These are phyloP conservation scores for Macrobrachium rosenbergii DNA, from an alignment of 1,140 invertebrate species.

Conservation along the genomic window DNA sequence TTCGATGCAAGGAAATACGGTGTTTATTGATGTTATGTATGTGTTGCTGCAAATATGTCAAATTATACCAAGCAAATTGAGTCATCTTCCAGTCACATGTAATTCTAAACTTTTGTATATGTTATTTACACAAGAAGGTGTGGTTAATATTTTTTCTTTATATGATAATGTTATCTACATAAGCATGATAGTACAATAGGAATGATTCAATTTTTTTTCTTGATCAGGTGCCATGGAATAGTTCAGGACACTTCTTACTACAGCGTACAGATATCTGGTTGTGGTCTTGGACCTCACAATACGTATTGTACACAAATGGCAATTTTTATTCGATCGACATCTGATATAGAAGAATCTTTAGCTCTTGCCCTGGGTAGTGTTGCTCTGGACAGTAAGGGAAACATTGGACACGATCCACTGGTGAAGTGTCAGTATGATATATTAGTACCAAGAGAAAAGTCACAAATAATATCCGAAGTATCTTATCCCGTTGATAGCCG, in stretches of 20 bases:
- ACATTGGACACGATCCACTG: neutral
- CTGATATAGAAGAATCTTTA: neutral
- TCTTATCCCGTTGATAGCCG: constrained; percentile 23
- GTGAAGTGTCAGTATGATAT: neutral
- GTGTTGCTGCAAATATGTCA: too few relatives aligned
- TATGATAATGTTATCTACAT: neutral
- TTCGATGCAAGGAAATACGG: too few relatives aligned
- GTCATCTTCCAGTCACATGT: too few relatives aligned
- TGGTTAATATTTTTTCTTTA: too few relatives aligned
- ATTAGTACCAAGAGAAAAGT: neutral
- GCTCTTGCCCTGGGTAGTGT: neutral
- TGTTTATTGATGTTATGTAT: too few relatives aligned
- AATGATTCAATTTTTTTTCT: neutral
- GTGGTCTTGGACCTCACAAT: constrained; percentile 35
- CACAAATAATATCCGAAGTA: constrained; percentile 21
- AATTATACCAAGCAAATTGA: too few relatives aligned
- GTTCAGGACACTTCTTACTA: constrained; percentile 10
- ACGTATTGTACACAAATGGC: constrained; percentile 39
- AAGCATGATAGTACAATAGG: neutral
- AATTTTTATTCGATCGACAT: constrained; percentile 7
- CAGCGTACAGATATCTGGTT: constrained; percentile 31
- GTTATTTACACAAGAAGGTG: too few relatives aligned
- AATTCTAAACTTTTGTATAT: too few relatives aligned
- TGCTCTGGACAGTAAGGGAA: neutral
- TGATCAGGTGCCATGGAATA: constrained; percentile 39